Percentiles rank a stretch among this genome's conserved stretches.
These are phyloP conservation scores for Tetramorium bicarinatum DNA, from an alignment of 2,888 invertebrate species.

Conservation along the genomic window DNA sequence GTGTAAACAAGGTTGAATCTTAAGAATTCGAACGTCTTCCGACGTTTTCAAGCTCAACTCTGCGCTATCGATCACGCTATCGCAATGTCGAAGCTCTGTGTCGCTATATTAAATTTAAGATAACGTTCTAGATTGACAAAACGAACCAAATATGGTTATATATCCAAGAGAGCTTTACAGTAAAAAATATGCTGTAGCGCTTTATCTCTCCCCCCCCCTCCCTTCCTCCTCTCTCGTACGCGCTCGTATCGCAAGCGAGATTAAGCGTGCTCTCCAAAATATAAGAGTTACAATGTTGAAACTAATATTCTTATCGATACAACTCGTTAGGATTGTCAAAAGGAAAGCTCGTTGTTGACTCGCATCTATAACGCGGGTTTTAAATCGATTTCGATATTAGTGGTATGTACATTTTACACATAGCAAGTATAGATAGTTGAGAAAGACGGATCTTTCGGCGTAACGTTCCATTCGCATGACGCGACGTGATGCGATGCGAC, in stretches of 20 bases:
- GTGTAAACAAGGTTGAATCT: slow-evolving; percentile 73
- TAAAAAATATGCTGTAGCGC: background rate
- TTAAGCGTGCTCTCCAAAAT: background rate
- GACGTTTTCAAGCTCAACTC: background rate
- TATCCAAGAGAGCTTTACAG: slow-evolving; percentile 9
- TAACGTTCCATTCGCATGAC: slow-evolving; percentile 48
- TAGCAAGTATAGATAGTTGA: background rate
- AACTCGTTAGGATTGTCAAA: too few relatives aligned
- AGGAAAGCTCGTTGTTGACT: background rate
- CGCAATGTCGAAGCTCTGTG: background rate
- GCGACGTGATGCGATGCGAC: background rate
- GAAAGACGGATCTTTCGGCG: background rate
- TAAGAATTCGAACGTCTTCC: slow-evolving; percentile 61
- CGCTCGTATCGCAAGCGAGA: background rate
- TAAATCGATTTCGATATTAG: background rate
- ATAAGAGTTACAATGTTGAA: background rate
- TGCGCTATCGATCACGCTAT: background rate
- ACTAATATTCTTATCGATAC: background rate
- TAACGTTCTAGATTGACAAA: slow-evolving; percentile 11
- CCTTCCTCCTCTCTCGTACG: background rate
- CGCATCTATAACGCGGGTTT: background rate
- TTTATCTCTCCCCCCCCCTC: background rate
- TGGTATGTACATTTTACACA: background rate
- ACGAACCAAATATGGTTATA: slow-evolving; percentile 26
- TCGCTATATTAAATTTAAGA: background rate